phyloP scores from a whole-genome alignment of 2,888 invertebrate genomes.

The Branchellion lobata region DNA sequence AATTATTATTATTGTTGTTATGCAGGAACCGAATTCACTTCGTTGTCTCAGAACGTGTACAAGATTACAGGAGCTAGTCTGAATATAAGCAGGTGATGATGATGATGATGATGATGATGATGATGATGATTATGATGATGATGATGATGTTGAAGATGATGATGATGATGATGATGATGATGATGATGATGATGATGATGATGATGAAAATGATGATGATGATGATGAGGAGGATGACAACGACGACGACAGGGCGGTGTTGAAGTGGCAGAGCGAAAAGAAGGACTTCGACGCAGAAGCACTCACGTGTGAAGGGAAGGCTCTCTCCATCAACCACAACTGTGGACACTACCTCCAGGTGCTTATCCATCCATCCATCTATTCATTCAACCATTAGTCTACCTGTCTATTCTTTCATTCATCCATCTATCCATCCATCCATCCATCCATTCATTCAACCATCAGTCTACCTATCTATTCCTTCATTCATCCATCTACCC shows the following conservation, averaged over 20 bases:
- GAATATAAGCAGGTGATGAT: no score
- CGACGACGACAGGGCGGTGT: slow-evolving; percentile 15
- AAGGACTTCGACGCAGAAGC: not conserved
- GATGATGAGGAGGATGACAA: slow-evolving; percentile 22
- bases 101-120: slow-evolving; percentile 38
- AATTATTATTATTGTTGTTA: no score
- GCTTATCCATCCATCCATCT: not conserved
- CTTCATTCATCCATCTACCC: no score
- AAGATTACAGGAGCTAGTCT: no score
- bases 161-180: slow-evolving; percentile 43
- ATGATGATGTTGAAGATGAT: slow-evolving; percentile 31
- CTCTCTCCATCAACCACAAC: not conserved
- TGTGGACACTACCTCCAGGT: slow-evolving; percentile 9
- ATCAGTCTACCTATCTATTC: no score
- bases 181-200: slow-evolving; percentile 41
- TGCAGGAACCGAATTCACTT: no score
- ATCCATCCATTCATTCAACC: no score
- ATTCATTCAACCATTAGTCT: no score
- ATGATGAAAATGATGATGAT: slow-evolving; percentile 27
- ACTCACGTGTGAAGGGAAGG: slow-evolving; percentile 3
- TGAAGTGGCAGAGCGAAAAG: not conserved
- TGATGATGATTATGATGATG: slow-evolving; percentile 16
- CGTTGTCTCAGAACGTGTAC: no score
- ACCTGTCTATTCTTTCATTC: no score
- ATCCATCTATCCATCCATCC: no score